Evolutionary conservation across 2,113 vertebrate species (phyloP).

Genomic region (Tragelaphus scriptus): DNA sequence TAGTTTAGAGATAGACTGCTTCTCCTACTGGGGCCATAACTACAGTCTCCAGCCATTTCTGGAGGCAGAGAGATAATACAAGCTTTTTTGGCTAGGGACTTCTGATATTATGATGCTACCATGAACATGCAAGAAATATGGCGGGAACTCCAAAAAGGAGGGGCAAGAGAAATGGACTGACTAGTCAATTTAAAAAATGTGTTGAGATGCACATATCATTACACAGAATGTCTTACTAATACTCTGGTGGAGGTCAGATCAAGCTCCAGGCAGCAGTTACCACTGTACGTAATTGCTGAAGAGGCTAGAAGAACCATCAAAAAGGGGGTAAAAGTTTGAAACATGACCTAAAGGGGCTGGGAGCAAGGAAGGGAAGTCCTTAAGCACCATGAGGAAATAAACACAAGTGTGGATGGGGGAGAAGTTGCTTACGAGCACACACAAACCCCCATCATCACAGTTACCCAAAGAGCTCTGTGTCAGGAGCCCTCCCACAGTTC

Average conservation of each 20-base stretch:
- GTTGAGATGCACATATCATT: not conserved
- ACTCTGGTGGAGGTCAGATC: not conserved
- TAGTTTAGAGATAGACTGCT: not conserved
- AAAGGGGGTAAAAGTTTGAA: not conserved
- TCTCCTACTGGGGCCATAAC: conserved; percentile 10
- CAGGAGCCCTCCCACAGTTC: not conserved
- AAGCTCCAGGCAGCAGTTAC: not conserved
- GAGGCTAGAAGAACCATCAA: not conserved
- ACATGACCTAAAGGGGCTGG: not conserved
- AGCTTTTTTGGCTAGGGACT: not conserved
- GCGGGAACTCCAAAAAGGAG: not conserved
- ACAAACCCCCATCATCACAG: not conserved
- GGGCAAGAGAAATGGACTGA: not conserved
- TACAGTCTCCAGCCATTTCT: conserved; percentile 50
- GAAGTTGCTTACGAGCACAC: not conserved
- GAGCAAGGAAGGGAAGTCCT: not conserved
- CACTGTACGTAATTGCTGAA: not conserved
- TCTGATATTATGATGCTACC: conserved; percentile 36
- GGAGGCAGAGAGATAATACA: conserved; percentile 46
- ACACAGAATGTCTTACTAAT: not conserved
- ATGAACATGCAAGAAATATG: not conserved
- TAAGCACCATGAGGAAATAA: not conserved
- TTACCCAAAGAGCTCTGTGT: not conserved
- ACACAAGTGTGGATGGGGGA: no score
- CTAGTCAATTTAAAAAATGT: not conserved